These are phyloP conservation scores for Rhagium mordax DNA, from an alignment of 2,888 invertebrate species.

Conservation along the genomic window DNA sequence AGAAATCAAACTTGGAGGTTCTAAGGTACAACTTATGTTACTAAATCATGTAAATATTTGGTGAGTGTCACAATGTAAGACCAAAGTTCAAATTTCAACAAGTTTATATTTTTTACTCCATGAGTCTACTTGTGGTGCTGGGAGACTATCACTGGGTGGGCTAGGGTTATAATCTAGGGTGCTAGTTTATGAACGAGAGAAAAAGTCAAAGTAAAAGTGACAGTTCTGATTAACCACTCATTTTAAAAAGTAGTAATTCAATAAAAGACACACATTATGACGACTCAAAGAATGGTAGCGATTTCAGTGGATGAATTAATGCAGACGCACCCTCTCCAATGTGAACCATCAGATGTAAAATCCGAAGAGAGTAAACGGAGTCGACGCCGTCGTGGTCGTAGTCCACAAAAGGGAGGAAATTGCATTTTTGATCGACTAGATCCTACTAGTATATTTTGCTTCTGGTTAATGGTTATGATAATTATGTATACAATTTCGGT, in stretches of 20 bases:
- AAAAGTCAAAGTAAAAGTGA: constrained; percentile 1
- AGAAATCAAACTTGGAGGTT: no score
- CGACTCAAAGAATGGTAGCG: constrained; percentile 18
- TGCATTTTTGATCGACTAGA: constrained; percentile 6
- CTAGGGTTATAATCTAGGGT: no score
- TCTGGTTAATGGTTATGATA: constrained; percentile 19
- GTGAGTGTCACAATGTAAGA: no score
- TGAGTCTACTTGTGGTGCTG: no score
- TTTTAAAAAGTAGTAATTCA: background rate
- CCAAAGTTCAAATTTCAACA: no score
- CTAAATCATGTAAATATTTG: no score
- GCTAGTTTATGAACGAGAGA: background rate
- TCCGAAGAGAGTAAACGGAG: no score
- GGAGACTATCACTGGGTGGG: no score
- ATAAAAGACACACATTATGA: background rate
- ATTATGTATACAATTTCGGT: background rate
- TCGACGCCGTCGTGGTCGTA: no score
- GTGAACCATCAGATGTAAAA: no score
- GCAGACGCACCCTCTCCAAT: background rate
- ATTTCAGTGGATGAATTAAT: constrained; percentile 2
- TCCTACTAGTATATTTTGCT: constrained; percentile 1
- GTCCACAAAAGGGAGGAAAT: background rate
- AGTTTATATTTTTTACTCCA: no score
- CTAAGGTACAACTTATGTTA: no score
- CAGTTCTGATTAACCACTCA: background rate